Evolutionary conservation across 2,113 vertebrate genomes (phyloP), one percentile per base, ranked within the genome.

Genomic region (Pomatorhinus ruficollis): DNA sequence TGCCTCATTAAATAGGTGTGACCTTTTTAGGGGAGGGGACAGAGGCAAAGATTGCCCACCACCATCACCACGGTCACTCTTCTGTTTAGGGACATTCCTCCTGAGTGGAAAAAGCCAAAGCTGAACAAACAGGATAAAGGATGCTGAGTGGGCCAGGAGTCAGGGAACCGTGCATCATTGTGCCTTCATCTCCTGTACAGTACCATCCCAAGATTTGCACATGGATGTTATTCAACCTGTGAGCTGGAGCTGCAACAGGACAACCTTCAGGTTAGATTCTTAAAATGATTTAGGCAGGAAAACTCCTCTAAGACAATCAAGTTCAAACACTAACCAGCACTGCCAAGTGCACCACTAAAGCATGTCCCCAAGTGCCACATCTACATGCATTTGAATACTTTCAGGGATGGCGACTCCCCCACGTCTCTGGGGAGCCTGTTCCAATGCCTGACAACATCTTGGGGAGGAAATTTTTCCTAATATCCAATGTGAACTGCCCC

Each of bases 101-200:
- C 33, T 8, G 9, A 35, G 12, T 56, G 65, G 94, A 87, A 95
- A 93, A 95, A 86, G 31, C n/a, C 57, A 86, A 50, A 88, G 54
- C 52, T 71, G 52, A 90, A 39, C 40, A 87, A 87, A 92, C 50
- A 82, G 0, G 4, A 28, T 33, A 33, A 65, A 61, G 33, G 24
- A 27, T 69, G 33, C 8, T 30, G 68, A 74, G 30, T 4, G 0
- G 37, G 15, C 30, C 49, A 35, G 42, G 16, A 80, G 28, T 19
- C 33, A 59, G 57, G 6, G 40, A 82, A n/a, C 19, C 20, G 21
- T 6, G 6, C 30, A 83, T 19, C 44, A 47, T 19, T 10, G 5
- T 84, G 37, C 9, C 47, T 54, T 93, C 63, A 72, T 49, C 33
- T 75, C 17, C 33, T n/a, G 6, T 28, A 22, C 17, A 44, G 31